Evolutionary conservation across 2,888 invertebrate genomes (phyloP).

Genomic region (Diadegma fenestrale): DNA sequence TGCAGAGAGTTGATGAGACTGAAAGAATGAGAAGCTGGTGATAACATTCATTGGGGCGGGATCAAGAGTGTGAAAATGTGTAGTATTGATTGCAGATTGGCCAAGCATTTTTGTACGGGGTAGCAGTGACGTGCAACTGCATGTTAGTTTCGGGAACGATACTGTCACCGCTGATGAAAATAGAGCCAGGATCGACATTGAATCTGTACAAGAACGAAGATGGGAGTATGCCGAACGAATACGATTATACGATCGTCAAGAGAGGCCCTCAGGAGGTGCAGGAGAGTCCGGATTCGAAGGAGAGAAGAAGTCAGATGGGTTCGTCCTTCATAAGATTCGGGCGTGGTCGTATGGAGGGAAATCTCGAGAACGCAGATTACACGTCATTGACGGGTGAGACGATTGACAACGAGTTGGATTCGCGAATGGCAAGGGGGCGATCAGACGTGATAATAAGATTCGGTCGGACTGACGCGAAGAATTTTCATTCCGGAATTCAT

Average conservation of each 20-base stretch:
- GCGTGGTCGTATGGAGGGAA: constrained; percentile 56
- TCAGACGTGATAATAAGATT: constrained; percentile 82
- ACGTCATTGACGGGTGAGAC: constrained; percentile 29
- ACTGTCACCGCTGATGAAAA: constrained; percentile 72
- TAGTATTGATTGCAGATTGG: constrained; percentile 72
- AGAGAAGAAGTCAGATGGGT: constrained; percentile 78
- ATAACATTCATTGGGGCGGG: not conserved
- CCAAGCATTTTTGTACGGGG: constrained; percentile 73
- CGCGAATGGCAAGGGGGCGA: constrained; percentile 73
- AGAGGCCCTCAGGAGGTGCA: constrained; percentile 61
- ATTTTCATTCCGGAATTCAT: constrained; percentile 36
- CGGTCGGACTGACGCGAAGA: constrained; percentile 78
- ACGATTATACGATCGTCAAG: constrained; percentile 78
- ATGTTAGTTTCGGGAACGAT: constrained; percentile 73
- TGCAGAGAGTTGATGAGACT: not conserved
- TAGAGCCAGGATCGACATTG: constrained; percentile 69
- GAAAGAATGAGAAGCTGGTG: not conserved
- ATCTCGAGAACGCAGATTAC: constrained; percentile 65
- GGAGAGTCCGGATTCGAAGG: constrained; percentile 78
- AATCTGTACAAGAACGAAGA: constrained; percentile 67
- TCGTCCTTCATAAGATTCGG: constrained; percentile 78
- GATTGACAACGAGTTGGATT: constrained; percentile 62
- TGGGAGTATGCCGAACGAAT: constrained; percentile 67
- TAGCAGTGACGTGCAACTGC: constrained; percentile 75
- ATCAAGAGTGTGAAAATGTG: constrained; percentile 5